These are phyloP conservation scores for Campoplex capitator DNA, from an alignment of 2,888 invertebrate species.

Conservation along the genomic window DNA sequence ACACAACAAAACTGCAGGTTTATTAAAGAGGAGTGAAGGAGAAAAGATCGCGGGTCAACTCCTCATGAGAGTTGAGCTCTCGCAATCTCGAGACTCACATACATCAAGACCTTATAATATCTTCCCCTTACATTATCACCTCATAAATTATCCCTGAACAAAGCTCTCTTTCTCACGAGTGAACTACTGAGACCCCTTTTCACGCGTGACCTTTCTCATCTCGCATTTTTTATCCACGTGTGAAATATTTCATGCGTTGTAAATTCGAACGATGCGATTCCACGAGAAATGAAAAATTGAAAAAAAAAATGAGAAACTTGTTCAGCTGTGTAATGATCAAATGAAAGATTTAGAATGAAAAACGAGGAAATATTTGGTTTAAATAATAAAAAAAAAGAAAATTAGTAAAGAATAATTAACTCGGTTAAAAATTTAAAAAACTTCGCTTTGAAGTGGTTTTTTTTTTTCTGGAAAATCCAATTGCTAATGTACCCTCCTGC, in stretches of 20 bases:
- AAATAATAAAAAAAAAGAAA: not conserved
- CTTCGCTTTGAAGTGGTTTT: not conserved
- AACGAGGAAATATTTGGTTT: not conserved
- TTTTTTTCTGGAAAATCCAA: not conserved
- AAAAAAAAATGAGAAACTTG: not conserved
- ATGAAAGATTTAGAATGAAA: not conserved
- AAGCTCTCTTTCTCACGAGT: not conserved
- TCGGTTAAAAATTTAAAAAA: not conserved
- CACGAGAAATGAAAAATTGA: not conserved
- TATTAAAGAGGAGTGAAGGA: not conserved
- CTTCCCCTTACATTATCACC: constrained; percentile 8
- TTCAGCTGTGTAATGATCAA: not conserved
- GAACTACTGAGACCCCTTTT: constrained; percentile 5
- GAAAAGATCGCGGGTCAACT: not conserved
- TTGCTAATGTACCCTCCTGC: not conserved
- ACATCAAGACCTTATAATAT: constrained; percentile 22
- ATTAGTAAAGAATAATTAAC: not conserved
- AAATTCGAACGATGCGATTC: not conserved
- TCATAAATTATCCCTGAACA: not conserved
- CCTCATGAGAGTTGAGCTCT: not conserved
- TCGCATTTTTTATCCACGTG: not conserved
- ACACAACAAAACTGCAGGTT: constrained; percentile 3
- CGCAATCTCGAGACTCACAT: constrained; percentile 5
- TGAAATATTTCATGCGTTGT: not conserved
- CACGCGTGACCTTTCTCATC: constrained; percentile 13